Percentiles rank a stretch among this genome's conserved stretches.
Evolutionary conservation across 2,888 invertebrate species (phyloP).

Genomic region (Erebia epiphron): DNA sequence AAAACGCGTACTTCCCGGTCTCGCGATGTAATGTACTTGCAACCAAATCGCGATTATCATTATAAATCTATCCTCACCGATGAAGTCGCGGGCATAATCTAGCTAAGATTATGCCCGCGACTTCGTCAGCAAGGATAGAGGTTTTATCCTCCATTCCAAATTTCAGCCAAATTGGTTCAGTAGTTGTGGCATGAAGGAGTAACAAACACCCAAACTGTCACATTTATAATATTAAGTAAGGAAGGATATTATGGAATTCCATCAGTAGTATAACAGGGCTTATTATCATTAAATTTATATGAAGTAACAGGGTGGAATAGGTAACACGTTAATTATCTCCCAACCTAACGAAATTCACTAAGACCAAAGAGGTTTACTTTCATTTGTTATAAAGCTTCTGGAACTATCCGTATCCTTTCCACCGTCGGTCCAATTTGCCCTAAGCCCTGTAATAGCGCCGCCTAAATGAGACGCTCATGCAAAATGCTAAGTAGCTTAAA

Average conservation of each 20-base stretch:
- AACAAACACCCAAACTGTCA: too few relatives aligned
- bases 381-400: slow-evolving; percentile 24
- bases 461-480: slow-evolving; percentile 35
- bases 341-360: slow-evolving; percentile 6
- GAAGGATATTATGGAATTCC: neutral
- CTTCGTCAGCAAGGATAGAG: too few relatives aligned
- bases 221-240: neutral
- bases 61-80: too few relatives aligned
- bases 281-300: neutral
- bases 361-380: slow-evolving; percentile 23
- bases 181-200: too few relatives aligned
- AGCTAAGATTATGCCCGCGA: too few relatives aligned
- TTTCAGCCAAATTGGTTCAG: too few relatives aligned
- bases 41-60: too few relatives aligned
- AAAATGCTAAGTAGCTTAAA: slow-evolving; percentile 34
- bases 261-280: neutral
- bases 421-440: slow-evolving; percentile 30
- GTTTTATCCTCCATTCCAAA: too few relatives aligned
- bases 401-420: slow-evolving; percentile 27
- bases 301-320: slow-evolving; percentile 3
- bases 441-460: slow-evolving; percentile 34
- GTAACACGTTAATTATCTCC: slow-evolving; percentile 15
- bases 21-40: too few relatives aligned
- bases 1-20: too few relatives aligned
- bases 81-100: too few relatives aligned